These are phyloP conservation scores for Gambusia yucatana DNA, from an alignment of 2,797 vertebrate species.

Conservation along the genomic window DNA sequence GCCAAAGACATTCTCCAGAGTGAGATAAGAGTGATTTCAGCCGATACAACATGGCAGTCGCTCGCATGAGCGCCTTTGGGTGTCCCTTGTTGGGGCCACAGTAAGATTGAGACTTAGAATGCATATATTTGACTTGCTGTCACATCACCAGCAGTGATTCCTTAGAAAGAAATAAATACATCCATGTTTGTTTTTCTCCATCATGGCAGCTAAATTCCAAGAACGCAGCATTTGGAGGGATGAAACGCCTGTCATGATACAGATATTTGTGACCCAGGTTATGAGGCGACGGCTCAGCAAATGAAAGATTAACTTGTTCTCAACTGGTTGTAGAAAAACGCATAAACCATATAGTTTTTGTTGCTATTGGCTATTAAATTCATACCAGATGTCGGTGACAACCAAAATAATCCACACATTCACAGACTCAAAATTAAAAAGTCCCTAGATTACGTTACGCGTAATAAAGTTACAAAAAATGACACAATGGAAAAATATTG, in stretches of 20 bases:
- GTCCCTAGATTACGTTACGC: not conserved
- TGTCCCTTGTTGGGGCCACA: constrained; percentile 33
- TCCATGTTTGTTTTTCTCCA: constrained; percentile 42
- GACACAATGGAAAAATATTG: not conserved
- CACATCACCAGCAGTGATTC: constrained; percentile 20
- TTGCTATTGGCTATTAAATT: not conserved
- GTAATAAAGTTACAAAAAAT: not conserved
- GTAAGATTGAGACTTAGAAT: constrained; percentile 65
- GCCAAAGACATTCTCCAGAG: constrained; percentile 78
- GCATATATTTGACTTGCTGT: constrained; percentile 62
- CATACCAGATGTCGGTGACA: not conserved
- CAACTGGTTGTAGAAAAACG: constrained; percentile 1
- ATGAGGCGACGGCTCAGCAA: constrained; percentile 9
- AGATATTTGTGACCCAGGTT: constrained; percentile 41
- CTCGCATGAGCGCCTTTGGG: constrained; percentile 28
- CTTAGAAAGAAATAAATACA: constrained; percentile 8
- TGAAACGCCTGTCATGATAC: constrained; percentile 37
- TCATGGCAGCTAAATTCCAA: constrained; percentile 14
- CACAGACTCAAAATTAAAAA: not conserved
- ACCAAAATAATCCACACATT: not conserved
- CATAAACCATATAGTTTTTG: not conserved
- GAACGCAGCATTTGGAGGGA: constrained; percentile 15
- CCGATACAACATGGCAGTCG: constrained; percentile 60
- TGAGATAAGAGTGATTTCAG: constrained; percentile 73
- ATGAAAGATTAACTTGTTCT: constrained; percentile 4